Evolutionary conservation across 2,888 invertebrate species (phyloP).

Genomic region (Anthrax anthrax): DNA sequence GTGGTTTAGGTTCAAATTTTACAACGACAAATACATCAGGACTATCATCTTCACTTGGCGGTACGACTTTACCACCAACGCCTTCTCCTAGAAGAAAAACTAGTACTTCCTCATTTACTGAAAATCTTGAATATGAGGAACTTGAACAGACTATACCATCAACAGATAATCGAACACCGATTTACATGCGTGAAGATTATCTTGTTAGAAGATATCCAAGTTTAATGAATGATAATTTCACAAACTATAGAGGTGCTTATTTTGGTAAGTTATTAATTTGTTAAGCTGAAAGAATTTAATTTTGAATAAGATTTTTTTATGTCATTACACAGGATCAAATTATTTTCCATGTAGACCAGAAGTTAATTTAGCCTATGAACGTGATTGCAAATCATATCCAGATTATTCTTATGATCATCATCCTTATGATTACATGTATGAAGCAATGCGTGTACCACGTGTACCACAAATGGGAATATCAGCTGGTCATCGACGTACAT

Average conservation of each 20-base stretch:
- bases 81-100: conserved; percentile 60
- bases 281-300: not conserved
- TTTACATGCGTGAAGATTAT: conserved; percentile 26
- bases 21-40: conserved; percentile 29
- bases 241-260: conserved; percentile 26
- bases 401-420: conserved; percentile 32
- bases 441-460: conserved; percentile 26
- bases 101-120: conserved; percentile 54
- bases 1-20: conserved; percentile 40
- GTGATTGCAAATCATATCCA: conserved; percentile 34
- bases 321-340: conserved; percentile 24
- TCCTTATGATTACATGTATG: conserved; percentile 29
- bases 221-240: conserved; percentile 26
- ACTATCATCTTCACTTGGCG: conserved; percentile 29
- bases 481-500: conserved; percentile 54
- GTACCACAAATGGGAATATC: conserved; percentile 34
- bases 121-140: conserved; percentile 26
- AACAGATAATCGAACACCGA: conserved; percentile 20
- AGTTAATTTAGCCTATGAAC: conserved; percentile 26
- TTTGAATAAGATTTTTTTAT: not conserved
- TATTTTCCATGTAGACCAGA: conserved; percentile 34
- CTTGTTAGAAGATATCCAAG: conserved; percentile 24
- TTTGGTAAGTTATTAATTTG: conserved; percentile 21
- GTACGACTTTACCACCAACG: conserved; percentile 40
- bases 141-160: conserved; percentile 15